A percentile compares a stretch with the other conserved stretches of the same genome.
phyloP scores from a whole-genome alignment of 2,888 invertebrate species.

The Candidula unifasciata region DNA sequence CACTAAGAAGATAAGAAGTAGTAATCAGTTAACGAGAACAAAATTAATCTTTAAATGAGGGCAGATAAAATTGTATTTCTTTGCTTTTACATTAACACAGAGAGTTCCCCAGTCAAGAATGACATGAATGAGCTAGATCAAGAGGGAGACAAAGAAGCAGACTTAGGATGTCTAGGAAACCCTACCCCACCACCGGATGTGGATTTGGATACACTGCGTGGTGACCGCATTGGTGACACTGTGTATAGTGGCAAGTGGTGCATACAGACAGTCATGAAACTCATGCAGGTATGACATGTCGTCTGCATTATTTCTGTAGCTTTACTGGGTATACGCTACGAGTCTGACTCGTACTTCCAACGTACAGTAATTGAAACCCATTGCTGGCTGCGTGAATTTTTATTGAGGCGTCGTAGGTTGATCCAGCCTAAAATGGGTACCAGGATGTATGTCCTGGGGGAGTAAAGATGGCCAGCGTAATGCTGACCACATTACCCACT shows the following conservation, averaged over 20 bases:
- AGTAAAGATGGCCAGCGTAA: too few species aligned
- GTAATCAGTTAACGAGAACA: neutral
- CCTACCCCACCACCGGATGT: constrained; percentile 50
- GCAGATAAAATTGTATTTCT: neutral
- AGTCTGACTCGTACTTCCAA: too few species aligned
- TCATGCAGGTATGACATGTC: constrained; percentile 41
- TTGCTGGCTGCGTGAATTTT: too few species aligned
- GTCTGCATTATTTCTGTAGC: too few species aligned
- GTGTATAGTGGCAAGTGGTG: constrained; percentile 53
- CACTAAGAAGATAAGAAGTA: too few species aligned
- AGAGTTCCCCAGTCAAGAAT: neutral
- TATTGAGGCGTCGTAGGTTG: too few species aligned
- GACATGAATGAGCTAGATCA: constrained; percentile 6
- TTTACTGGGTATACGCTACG: neutral
- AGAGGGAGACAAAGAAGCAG: constrained; percentile 26
- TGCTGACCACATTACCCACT: too few species aligned
- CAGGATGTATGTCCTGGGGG: too few species aligned
- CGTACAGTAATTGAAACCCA: too few species aligned
- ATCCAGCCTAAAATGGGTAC: too few species aligned
- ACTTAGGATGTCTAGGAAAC: constrained; percentile 30
- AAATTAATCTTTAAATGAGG: neutral
- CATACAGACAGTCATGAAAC: constrained; percentile 51
- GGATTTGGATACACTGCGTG: constrained; percentile 45
- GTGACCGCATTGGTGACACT: constrained; percentile 51
- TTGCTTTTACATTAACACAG: neutral